phyloP scores from a whole-genome alignment of 2,113 vertebrate genomes.

The Poeciliopsis turrubarensis region DNA sequence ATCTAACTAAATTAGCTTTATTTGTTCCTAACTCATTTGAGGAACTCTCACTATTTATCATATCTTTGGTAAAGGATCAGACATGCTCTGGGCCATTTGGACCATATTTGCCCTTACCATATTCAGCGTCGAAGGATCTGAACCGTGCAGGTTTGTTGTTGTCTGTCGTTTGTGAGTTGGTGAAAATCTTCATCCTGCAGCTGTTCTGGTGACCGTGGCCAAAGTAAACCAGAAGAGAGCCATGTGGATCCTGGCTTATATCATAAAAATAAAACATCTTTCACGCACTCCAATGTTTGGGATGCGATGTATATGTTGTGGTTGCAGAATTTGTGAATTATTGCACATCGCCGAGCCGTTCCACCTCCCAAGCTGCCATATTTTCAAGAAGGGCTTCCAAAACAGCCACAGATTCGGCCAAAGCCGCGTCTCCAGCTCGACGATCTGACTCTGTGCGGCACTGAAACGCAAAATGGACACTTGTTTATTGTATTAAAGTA shows the following conservation, averaged over 20 bases:
- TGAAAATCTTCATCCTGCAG: not conserved
- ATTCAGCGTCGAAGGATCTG: not conserved
- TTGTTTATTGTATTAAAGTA: conserved; percentile 1
- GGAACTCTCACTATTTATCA: not conserved
- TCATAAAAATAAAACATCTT: not conserved
- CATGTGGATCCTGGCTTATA: not conserved
- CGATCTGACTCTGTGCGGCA: not conserved
- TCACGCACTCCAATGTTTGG: not conserved
- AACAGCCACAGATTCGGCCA: no score
- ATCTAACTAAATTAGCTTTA: not conserved
- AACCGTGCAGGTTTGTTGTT: not conserved
- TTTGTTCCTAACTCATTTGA: not conserved
- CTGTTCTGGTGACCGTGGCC: not conserved
- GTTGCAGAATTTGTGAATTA: not conserved
- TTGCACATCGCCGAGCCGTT: not conserved
- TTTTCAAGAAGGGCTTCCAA: not conserved
- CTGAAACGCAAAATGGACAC: not conserved
- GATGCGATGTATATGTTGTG: not conserved
- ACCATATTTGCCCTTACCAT: not conserved
- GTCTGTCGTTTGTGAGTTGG: not conserved
- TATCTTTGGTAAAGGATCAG: not conserved
- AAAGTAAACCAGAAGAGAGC: not conserved
- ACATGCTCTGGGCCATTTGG: not conserved
- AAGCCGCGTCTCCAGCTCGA: not conserved
- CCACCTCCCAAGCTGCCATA: not conserved